Conservation (phyloP, 2,888 invertebrate species). For the Leucophora obtusa region DNA sequence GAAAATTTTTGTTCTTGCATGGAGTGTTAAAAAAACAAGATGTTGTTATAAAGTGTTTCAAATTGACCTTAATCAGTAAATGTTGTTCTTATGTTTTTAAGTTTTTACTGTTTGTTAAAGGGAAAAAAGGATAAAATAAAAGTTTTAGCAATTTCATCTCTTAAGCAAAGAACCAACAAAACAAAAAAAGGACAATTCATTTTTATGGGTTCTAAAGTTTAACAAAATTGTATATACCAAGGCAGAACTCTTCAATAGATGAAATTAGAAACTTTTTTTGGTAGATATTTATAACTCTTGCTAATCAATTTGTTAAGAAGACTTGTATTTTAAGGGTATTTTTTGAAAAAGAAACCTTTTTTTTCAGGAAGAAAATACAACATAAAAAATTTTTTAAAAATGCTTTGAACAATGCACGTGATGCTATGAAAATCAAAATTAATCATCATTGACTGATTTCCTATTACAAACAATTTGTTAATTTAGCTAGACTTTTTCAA, state of each 20-base stretch:
- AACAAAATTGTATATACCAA: background rate
- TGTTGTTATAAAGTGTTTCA: conserved; percentile 45
- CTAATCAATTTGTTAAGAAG: conserved; percentile 37
- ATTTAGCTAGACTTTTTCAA: background rate
- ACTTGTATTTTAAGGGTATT: background rate
- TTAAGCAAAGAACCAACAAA: background rate
- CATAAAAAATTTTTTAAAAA: background rate
- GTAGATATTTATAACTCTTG: conserved; percentile 11
- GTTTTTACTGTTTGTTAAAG: background rate
- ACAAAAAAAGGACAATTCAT: background rate
- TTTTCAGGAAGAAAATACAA: background rate
- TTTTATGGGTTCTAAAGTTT: conserved; percentile 17
- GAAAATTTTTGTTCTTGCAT: background rate
- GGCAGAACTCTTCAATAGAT: background rate
- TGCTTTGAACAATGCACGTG: background rate
- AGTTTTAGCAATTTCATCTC: background rate
- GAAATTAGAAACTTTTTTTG: conserved; percentile 13
- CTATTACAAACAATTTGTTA: background rate
- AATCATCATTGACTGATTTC: background rate
- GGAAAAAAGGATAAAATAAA: conserved; percentile 21
- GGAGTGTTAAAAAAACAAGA: conserved; percentile 13
- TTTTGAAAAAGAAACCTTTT: background rate
- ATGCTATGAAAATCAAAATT: background rate
- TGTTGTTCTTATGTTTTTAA: conserved; percentile 67
- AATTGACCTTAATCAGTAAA: conserved; percentile 61